A percentile compares a stretch with the other conserved stretches of the same genome.
Conservation (phyloP, 1,140 invertebrate species). For the Saccostrea cuccullata region DNA sequence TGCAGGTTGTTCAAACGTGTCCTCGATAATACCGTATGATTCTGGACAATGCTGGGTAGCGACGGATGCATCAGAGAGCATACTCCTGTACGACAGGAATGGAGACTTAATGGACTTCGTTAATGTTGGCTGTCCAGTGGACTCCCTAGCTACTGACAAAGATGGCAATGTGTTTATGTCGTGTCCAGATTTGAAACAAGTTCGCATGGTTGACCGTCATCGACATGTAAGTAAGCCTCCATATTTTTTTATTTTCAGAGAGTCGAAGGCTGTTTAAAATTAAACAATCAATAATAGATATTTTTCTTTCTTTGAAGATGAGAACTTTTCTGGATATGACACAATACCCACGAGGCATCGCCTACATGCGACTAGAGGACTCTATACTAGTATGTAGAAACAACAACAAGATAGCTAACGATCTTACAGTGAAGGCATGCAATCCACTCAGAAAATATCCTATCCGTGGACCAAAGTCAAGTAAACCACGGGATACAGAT, state of each 20-base stretch:
- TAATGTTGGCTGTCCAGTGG: constrained; percentile 2
- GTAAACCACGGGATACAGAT: neutral
- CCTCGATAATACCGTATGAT: neutral
- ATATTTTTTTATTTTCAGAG: neutral
- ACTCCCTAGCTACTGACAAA: neutral
- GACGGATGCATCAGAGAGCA: neutral
- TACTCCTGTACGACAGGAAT: neutral
- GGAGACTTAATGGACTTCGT: constrained; percentile 1
- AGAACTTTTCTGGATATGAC: constrained; percentile 25
- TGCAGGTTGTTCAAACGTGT: neutral
- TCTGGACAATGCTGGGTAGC: constrained; percentile 1
- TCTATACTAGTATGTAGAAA: constrained; percentile 9
- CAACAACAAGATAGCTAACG: neutral
- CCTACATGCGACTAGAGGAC: neutral
- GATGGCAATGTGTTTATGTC: constrained; percentile 21
- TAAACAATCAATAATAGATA: neutral
- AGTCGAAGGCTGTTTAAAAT: neutral
- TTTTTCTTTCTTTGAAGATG: neutral
- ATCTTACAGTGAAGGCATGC: neutral
- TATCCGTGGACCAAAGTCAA: neutral
- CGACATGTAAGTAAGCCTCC: neutral
- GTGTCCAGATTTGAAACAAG: constrained; percentile 11
- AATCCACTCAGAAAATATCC: constrained; percentile 7
- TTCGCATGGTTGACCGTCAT: neutral
- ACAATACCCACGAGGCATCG: constrained; percentile 6